Evolutionary conservation across 2,113 vertebrate genomes (phyloP).

Genomic region (Hystrix cristata): DNA sequence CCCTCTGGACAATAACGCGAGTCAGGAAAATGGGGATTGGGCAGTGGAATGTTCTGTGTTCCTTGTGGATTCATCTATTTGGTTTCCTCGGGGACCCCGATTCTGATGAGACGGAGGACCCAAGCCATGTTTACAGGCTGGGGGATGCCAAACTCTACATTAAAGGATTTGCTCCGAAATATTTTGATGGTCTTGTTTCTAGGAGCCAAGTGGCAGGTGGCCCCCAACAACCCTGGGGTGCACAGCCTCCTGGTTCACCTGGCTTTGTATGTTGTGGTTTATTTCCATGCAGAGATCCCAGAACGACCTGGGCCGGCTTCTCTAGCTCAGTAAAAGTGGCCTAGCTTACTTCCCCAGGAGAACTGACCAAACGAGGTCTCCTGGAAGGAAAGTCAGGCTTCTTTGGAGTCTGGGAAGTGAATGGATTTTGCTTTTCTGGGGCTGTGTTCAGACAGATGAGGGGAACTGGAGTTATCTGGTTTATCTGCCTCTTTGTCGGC

Average conservation of each 20-base stretch:
- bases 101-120: not conserved
- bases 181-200: not conserved
- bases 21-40: not conserved
- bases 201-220: not conserved
- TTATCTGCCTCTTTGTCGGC: not conserved
- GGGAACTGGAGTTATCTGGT: not conserved
- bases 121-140: not conserved
- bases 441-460: conserved; percentile 2
- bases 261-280: not conserved
- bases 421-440: not conserved
- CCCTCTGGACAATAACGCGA: not conserved
- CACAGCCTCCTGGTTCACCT: not conserved
- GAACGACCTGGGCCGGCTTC: not conserved
- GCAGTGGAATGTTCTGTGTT: not conserved
- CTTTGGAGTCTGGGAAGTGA: not conserved
- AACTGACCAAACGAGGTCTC: not conserved
- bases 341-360: not conserved
- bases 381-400: conserved; percentile 3
- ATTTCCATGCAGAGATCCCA: not conserved
- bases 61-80: not conserved
- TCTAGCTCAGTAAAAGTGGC: not conserved
- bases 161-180: not conserved
- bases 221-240: not conserved
- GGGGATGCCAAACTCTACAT: not conserved
- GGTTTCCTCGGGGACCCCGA: not conserved